Conservation (phyloP, 1,140 invertebrate species). For the Ceratina calcarata region DNA sequence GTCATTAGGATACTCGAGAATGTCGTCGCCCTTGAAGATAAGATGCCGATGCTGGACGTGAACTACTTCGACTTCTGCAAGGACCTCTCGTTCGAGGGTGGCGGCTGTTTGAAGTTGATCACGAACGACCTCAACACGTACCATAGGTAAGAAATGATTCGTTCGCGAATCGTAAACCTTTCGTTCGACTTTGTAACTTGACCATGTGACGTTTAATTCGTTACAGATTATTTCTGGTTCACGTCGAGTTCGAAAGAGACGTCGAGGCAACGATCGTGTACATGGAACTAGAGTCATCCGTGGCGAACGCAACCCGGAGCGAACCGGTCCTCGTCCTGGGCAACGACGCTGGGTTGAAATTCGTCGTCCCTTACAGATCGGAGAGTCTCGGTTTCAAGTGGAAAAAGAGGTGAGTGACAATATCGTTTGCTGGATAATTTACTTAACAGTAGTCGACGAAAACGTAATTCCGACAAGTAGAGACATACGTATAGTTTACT, state of each 20-base stretch:
- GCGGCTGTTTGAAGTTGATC: constrained; percentile 74
- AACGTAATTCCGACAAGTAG: not conserved
- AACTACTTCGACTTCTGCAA: constrained; percentile 71
- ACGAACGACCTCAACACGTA: constrained; percentile 64
- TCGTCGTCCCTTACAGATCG: constrained; percentile 59
- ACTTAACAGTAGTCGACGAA: no score
- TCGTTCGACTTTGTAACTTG: not conserved
- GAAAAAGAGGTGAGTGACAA: constrained; percentile 70
- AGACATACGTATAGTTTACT: not conserved
- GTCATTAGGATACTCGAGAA: constrained; percentile 67
- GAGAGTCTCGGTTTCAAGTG: constrained; percentile 62
- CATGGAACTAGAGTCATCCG: constrained; percentile 34
- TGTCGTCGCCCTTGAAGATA: constrained; percentile 62
- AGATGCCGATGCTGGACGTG: constrained; percentile 41
- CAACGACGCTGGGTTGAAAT: constrained; percentile 62
- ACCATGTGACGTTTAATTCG: not conserved
- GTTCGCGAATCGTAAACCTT: not conserved
- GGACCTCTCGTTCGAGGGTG: constrained; percentile 73
- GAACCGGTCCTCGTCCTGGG: constrained; percentile 68
- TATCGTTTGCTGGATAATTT: not conserved
- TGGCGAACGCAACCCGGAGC: constrained; percentile 7
- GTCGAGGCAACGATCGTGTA: constrained; percentile 71
- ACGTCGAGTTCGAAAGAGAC: constrained; percentile 67
- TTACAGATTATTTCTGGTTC: constrained; percentile 72
- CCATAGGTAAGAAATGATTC: constrained; percentile 67